phyloP scores from a whole-genome alignment of 1,140 invertebrate genomes.

The Eriocheir sinensis region DNA sequence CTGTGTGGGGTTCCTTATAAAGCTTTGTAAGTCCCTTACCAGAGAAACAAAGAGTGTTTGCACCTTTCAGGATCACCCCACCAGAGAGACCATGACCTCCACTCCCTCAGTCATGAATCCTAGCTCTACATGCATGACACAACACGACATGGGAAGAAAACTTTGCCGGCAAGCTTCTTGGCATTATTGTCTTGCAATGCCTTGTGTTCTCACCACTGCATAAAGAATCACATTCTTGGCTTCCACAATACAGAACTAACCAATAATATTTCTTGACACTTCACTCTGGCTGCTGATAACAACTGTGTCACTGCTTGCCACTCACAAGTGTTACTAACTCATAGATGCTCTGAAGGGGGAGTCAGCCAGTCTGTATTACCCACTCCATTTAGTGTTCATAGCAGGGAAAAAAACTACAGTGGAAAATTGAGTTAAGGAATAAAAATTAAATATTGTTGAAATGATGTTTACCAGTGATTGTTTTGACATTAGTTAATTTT shows the following conservation, averaged over 20 bases:
- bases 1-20: not conserved
- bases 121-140: not conserved
- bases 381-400: constrained; percentile 1
- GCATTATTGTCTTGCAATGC: constrained; percentile 13
- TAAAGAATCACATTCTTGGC: not conserved
- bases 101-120: not conserved
- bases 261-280: not conserved
- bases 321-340: not conserved
- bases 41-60: not conserved
- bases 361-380: no score
- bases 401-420: no score
- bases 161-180: not conserved
- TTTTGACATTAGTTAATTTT: no score
- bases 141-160: not conserved
- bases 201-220: constrained; percentile 1
- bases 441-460: no score
- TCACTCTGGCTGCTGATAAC: constrained; percentile 1
- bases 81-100: not conserved
- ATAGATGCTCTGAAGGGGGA: not conserved
- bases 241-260: constrained; percentile 16
- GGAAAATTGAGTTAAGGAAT: no score
- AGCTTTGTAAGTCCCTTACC: not conserved
- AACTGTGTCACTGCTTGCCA: not conserved
- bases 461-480: no score
- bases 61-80: not conserved